Base-by-base conservation (phyloP, 2,888 invertebrate species). In the Adelognathus sp. region DNA sequence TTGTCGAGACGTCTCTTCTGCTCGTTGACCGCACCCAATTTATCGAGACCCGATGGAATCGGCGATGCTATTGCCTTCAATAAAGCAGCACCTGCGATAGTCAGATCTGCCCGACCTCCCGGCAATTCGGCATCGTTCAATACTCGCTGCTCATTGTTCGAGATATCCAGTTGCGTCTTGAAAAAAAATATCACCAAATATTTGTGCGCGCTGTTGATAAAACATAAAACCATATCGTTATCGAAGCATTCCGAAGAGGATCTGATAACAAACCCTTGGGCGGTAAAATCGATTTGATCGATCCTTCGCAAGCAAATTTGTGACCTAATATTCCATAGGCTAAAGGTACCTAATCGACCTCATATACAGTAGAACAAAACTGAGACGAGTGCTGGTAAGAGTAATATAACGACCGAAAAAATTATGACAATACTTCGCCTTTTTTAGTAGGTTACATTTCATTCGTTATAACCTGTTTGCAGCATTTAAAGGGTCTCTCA, bases 1-100 rank as follows among this genome's bases (percentile, higher is more conserved):
- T 95, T 96, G 80, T 96, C 96, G 82, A 97, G 95, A 52, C 95
- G 94, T 86, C 95, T 94, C 85, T 94, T 94, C 90, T 97, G 97
- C 90, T 97, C 97, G 87, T 96, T 95, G 0, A 97, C 96, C 11
- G 97, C 97, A 52, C 94, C 94, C 91, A 97, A 92, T 83, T 88
- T 90, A 56, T 91, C 91, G 5, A 91, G 83, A 24, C 91, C 90
- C 1, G 87, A 74, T 41, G 89, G 90, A 41, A 90, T 82, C 18
- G 88, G 86, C 61, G 89, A 89, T n/a, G 89, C 88, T 92, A 96
- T 94, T n/a, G 96, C 96, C 84, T 94, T 94, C 86, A 96, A 94
- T 66, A 97, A 91, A 5, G 95, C 95, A 86, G 94, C 94, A 0
- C 96, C 96, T 1, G 97, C 96, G 50, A 93, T 92, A 56, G 95